A percentile compares a stretch with the other conserved stretches of the same genome.
phyloP scores from a whole-genome alignment of 1,140 invertebrate genomes.

The Heliconius hewitsoni region DNA sequence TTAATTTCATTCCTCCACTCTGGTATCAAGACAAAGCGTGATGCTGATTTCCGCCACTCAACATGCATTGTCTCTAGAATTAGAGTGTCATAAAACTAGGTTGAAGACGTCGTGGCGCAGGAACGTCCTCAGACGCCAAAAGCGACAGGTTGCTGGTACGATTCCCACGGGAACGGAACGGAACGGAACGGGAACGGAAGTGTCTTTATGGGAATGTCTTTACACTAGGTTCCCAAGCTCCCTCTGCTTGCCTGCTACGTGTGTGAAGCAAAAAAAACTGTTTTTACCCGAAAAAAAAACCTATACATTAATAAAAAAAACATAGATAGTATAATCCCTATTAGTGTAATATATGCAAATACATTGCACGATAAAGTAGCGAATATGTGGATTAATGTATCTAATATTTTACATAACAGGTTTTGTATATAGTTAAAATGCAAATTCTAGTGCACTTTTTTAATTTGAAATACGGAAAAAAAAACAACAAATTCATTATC shows the following conservation, averaged over 20 bases:
- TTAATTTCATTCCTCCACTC: too few relatives aligned
- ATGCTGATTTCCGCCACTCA: too few relatives aligned
- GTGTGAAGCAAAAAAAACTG: too few relatives aligned
- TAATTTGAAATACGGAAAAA: constrained; percentile 1
- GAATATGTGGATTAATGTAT: constrained; percentile 11
- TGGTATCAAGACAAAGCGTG: too few relatives aligned
- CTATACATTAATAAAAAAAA: background rate
- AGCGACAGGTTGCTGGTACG: too few relatives aligned
- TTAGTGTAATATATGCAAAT: constrained; percentile 4
- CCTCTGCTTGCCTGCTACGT: background rate
- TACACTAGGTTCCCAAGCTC: background rate
- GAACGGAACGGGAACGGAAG: too few relatives aligned
- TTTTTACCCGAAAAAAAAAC: background rate
- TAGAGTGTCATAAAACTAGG: too few relatives aligned
- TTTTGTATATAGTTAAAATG: constrained; percentile 22
- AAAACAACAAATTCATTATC: background rate
- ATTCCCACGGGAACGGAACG: too few relatives aligned
- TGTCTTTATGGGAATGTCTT: too few relatives aligned
- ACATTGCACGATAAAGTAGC: constrained; percentile 2
- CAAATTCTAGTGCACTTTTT: constrained; percentile 22
- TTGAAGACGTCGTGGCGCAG: too few relatives aligned
- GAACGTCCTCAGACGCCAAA: too few relatives aligned
- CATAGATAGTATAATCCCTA: background rate
- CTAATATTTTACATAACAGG: constrained; percentile 32
- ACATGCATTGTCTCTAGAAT: too few relatives aligned